Conservation (phyloP, 2,797 vertebrate genomes). For the Tiaroga cobitis region DNA sequence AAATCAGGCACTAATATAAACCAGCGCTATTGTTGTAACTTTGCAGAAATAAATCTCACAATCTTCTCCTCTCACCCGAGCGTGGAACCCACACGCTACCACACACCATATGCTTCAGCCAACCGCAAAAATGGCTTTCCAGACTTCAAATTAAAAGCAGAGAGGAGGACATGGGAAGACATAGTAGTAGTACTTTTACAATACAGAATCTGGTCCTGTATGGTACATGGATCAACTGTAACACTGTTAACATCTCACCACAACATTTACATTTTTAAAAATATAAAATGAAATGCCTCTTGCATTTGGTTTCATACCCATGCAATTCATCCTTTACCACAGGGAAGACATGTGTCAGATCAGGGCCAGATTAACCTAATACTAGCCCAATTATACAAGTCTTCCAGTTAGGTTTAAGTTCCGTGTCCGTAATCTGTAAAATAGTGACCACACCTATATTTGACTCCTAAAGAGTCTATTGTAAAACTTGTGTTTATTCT, state of each 20-base stretch:
- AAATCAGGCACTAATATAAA: slow-evolving; percentile 41
- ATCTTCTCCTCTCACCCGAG: slow-evolving; percentile 35
- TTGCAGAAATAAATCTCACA: slow-evolving; percentile 42
- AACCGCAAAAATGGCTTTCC: slow-evolving; percentile 74
- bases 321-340: background rate
- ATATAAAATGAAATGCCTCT: background rate
- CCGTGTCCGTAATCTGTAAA: background rate
- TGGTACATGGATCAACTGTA: background rate
- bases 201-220: slow-evolving; percentile 14
- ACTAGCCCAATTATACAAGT: background rate
- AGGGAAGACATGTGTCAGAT: background rate
- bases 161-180: slow-evolving; percentile 61
- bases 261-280: background rate
- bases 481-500: slow-evolving; percentile 36
- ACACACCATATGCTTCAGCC: slow-evolving; percentile 77
- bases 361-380: background rate
- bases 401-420: background rate
- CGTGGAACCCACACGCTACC: slow-evolving; percentile 51
- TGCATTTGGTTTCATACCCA: background rate
- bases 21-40: slow-evolving; percentile 41
- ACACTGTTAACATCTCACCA: background rate
- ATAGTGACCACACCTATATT: slow-evolving; percentile 19
- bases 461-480: background rate
- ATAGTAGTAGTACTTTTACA: slow-evolving; percentile 62
- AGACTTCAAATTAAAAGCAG: slow-evolving; percentile 78